Percentiles rank a stretch among this genome's conserved stretches.
These are phyloP conservation scores for Carlito syrichta DNA, from an alignment of 2,113 vertebrate species.

Conservation along the genomic window DNA sequence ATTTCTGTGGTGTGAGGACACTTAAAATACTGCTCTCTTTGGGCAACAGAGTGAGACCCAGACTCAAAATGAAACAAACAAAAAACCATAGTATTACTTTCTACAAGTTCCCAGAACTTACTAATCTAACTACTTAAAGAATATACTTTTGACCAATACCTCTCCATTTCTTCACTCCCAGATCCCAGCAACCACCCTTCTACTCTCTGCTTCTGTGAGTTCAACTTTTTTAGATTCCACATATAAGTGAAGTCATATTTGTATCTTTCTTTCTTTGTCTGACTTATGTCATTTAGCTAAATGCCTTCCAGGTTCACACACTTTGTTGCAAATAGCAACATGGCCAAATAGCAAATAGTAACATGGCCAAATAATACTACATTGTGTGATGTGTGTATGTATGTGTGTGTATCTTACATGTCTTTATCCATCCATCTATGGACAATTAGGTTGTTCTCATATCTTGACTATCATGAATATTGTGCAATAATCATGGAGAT, in stretches of 20 bases:
- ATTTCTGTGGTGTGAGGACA: not conserved
- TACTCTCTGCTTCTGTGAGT: not conserved
- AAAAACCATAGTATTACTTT: too few relatives aligned
- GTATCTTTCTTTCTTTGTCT: not conserved
- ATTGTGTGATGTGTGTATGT: too few relatives aligned
- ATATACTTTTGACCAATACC: not conserved
- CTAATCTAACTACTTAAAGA: not conserved
- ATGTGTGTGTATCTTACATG: too few relatives aligned
- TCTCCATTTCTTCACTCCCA: not conserved
- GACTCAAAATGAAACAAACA: too few relatives aligned
- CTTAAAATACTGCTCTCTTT: not conserved
- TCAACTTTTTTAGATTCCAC: not conserved
- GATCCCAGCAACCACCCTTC: not conserved
- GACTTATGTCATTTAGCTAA: not conserved
- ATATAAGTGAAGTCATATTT: not conserved
- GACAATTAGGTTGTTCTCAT: not conserved
- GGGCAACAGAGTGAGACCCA: too few relatives aligned
- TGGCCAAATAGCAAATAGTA: not conserved
- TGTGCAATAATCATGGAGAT: not conserved
- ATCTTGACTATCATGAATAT: not conserved
- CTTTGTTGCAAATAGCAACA: not conserved
- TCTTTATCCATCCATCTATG: not conserved
- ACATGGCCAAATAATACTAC: not conserved
- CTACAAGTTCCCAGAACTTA: not conserved
- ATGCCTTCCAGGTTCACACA: not conserved